phyloP scores from a whole-genome alignment of 2,797 vertebrate species.

The Serranus cabrilla region DNA sequence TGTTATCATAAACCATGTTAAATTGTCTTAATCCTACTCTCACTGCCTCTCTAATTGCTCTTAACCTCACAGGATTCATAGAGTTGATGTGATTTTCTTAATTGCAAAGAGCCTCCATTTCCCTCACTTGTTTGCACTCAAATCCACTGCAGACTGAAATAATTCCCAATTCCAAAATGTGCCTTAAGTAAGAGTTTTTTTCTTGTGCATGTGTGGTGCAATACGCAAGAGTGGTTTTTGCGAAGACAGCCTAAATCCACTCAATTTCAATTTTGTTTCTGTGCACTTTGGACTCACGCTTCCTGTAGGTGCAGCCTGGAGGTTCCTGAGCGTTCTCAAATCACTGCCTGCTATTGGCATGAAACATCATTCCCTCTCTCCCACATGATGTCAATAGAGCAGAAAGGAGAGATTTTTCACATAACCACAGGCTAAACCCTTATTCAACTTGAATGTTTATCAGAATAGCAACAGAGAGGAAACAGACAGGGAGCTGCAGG shows the following conservation, averaged over 20 bases:
- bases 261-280: constrained; percentile 46
- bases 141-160: constrained; percentile 54
- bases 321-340: constrained; percentile 40
- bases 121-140: constrained; percentile 46
- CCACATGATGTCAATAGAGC: constrained; percentile 54
- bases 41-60: constrained; percentile 65
- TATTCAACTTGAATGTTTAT: constrained; percentile 59
- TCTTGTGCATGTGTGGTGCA: neutral
- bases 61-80: constrained; percentile 67
- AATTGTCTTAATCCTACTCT: constrained; percentile 69
- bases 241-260: constrained; percentile 35
- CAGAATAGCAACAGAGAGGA: constrained; percentile 46
- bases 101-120: constrained; percentile 47
- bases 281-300: constrained; percentile 38
- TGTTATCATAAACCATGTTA: constrained; percentile 54
- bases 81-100: constrained; percentile 63
- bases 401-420: constrained; percentile 60
- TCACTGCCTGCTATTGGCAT: constrained; percentile 48
- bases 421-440: constrained; percentile 59
- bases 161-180: constrained; percentile 28
- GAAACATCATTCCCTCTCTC: constrained; percentile 51
- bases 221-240: constrained; percentile 1
- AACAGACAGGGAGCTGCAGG: constrained; percentile 48
- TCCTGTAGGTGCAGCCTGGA: constrained; percentile 48
- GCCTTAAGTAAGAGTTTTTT: constrained; percentile 26